phyloP scores from a whole-genome alignment of 2,888 invertebrate genomes.

The Diloba caeruleocephala region DNA sequence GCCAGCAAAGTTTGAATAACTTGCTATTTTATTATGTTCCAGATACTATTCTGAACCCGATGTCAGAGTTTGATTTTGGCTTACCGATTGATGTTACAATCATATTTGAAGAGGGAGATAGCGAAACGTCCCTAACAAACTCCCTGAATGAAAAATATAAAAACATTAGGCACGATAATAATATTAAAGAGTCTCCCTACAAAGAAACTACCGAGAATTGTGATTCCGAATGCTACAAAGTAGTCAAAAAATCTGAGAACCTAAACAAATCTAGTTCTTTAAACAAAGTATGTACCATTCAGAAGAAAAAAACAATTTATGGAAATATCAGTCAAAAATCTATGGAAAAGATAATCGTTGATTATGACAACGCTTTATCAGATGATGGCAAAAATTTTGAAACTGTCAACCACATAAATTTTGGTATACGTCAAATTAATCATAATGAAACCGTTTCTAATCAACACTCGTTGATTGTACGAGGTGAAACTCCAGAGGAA shows the following conservation, averaged over 20 bases:
- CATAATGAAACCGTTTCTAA: conserved; percentile 7
- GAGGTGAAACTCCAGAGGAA: background rate
- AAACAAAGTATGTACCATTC: background rate
- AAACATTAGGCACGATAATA: conserved; percentile 1
- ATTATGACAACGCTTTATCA: too few species aligned
- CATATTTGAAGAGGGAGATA: conserved; percentile 58
- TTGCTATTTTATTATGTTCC: conserved; percentile 28
- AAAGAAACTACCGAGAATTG: background rate
- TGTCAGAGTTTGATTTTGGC: conserved; percentile 61
- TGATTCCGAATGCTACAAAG: background rate
- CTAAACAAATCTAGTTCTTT: background rate
- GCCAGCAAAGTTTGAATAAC: background rate
- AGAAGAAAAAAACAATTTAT: background rate
- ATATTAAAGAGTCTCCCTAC: conserved; percentile 2
- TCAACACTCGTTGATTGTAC: background rate
- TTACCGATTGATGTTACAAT: conserved; percentile 56
- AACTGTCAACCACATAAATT: background rate
- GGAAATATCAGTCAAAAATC: background rate
- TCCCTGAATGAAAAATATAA: conserved; percentile 1
- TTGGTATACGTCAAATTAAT: background rate
- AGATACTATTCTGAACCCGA: conserved; percentile 49
- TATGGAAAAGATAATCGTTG: too few species aligned
- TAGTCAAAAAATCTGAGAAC: background rate
- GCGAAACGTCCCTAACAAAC: conserved; percentile 33
- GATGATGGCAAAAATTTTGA: background rate